These are phyloP conservation scores for Calosoma granatense DNA, from an alignment of 1,140 invertebrate genomes.

Conservation along the genomic window DNA sequence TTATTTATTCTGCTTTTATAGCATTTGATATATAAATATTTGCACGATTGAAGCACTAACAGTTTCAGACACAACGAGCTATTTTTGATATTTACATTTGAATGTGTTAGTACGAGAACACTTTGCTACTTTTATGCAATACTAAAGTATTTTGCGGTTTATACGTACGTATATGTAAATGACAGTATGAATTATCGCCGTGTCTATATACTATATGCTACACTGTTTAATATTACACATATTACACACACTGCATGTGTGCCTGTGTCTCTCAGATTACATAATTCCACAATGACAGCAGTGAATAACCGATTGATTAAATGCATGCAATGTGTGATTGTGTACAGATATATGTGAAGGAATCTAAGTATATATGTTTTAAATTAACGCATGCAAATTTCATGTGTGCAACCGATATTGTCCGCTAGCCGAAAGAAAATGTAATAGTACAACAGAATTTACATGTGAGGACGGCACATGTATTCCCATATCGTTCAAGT, in stretches of 20 bases:
- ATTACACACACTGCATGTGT: neutral
- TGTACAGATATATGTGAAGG: neutral
- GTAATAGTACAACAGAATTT: conserved; percentile 22
- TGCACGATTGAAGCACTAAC: neutral
- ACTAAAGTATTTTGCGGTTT: too few species aligned
- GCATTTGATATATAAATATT: neutral
- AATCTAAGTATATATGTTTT: neutral
- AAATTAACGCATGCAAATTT: neutral
- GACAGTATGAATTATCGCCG: too few species aligned
- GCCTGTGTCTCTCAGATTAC: too few species aligned
- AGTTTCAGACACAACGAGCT: too few species aligned
- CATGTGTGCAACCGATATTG: neutral
- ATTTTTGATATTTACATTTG: too few species aligned
- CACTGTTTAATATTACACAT: too few species aligned
- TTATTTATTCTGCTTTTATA: neutral
- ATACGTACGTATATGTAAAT: too few species aligned
- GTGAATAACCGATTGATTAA: neutral
- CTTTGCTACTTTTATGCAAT: too few species aligned
- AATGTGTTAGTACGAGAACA: too few species aligned
- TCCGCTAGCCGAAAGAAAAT: conserved; percentile 2
- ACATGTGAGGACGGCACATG: conserved; percentile 52
- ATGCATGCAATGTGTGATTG: neutral
- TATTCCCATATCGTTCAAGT: conserved; percentile 37
- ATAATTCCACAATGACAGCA: too few species aligned
- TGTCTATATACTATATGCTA: too few species aligned